Conservation (phyloP, 2,797 vertebrate species). For the Clarias fuscus region DNA sequence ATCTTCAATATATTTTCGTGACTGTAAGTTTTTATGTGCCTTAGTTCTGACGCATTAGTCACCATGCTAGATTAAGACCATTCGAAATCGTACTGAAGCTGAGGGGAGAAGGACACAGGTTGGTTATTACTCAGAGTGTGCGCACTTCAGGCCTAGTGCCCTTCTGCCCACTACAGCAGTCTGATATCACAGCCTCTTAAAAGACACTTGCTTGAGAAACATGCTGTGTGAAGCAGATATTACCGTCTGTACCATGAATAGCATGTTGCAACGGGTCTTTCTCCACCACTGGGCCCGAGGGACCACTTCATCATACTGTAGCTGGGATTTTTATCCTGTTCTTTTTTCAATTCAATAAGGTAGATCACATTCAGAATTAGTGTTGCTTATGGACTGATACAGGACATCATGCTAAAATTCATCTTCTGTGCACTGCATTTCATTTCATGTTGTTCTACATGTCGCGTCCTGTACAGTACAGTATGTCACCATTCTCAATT, state of each 20-base stretch:
- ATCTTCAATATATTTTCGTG: neutral
- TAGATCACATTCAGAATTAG: neutral
- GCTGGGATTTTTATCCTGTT: neutral
- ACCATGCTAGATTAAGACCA: neutral
- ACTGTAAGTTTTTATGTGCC: neutral
- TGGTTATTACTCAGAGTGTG: slow-evolving; percentile 1
- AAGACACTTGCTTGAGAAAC: slow-evolving; percentile 3
- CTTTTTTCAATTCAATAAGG: neutral
- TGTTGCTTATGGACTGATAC: neutral
- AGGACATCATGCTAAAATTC: neutral
- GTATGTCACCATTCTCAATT: neutral
- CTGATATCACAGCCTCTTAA: neutral
- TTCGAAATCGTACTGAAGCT: neutral
- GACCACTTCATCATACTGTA: neutral
- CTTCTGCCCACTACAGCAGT: neutral
- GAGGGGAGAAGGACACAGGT: too few species aligned
- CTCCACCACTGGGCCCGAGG: neutral
- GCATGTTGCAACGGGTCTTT: neutral
- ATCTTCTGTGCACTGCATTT: neutral
- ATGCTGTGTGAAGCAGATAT: neutral
- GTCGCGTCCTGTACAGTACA: neutral
- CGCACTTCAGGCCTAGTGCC: neutral
- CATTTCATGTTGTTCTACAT: neutral
- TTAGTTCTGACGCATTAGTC: neutral
- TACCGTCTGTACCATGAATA: neutral